Conservation (phyloP, 2,113 vertebrate genomes). For the Oenanthe melanoleuca region DNA sequence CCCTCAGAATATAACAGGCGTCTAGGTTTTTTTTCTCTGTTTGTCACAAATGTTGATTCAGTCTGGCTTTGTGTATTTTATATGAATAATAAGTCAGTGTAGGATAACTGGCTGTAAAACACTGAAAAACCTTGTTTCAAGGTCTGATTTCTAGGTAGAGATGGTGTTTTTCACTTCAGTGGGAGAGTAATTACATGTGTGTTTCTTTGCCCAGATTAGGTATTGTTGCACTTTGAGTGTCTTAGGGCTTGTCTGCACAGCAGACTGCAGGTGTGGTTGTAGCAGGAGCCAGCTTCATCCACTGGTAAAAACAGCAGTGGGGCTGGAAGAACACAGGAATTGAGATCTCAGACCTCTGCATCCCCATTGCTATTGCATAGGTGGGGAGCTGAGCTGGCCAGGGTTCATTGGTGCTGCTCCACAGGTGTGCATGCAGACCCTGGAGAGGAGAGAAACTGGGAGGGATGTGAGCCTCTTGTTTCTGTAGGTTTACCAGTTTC, state of each 20-base stretch:
- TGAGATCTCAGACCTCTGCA: neutral
- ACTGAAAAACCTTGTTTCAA: neutral
- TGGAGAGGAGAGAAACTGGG: neutral
- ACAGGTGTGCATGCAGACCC: neutral
- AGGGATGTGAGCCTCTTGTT: neutral
- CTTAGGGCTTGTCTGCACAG: neutral
- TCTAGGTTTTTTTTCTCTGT: slow-evolving; percentile 1
- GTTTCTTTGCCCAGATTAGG: neutral
- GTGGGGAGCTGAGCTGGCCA: neutral
- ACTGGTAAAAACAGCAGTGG: neutral
- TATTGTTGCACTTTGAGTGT: neutral
- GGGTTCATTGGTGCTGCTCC: neutral
- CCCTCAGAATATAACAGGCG: neutral
- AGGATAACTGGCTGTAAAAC: slow-evolving; percentile 12
- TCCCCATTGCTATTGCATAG: neutral
- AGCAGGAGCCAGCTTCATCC: neutral
- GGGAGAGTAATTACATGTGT: slow-evolving; percentile 21
- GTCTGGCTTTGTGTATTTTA: slow-evolving; percentile 32
- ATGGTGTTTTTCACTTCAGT: neutral
- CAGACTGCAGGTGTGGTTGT: slow-evolving; percentile 17
- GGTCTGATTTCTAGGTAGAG: slow-evolving; percentile 20
- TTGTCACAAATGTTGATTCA: slow-evolving; percentile 52
- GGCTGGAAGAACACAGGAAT: neutral
- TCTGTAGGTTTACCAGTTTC: neutral
- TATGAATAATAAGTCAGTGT: neutral